phyloP scores from a whole-genome alignment of 2,113 vertebrate species.

The Turnix velox region DNA sequence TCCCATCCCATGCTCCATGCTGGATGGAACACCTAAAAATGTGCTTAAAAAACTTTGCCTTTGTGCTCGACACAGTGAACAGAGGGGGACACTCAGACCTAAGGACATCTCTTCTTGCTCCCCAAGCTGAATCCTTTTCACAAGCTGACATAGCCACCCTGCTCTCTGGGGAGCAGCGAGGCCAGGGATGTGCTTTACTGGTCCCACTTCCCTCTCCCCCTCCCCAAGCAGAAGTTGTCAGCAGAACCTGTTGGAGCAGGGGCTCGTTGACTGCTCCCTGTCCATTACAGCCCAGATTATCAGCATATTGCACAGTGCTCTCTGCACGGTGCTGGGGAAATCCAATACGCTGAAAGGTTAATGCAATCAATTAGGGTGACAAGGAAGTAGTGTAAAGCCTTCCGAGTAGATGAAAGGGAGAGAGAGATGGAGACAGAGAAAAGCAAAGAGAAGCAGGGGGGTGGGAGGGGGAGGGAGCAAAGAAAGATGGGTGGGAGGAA shows the following conservation, averaged over 20 bases:
- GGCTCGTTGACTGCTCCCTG: conserved; percentile 96
- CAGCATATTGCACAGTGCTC: conserved; percentile 98
- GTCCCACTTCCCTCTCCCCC: background rate
- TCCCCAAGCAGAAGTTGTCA: conserved; percentile 66
- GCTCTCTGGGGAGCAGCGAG: background rate
- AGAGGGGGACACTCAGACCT: background rate
- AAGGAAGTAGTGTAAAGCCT: conserved; percentile 99
- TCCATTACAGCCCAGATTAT: conserved; percentile 98
- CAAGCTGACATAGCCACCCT: background rate
- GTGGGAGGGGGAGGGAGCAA: conserved; percentile 20
- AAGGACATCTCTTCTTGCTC: background rate
- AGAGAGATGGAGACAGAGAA: conserved; percentile 72
- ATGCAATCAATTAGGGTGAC: conserved; percentile 99
- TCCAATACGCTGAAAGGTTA: conserved; percentile 99
- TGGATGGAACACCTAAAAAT: background rate
- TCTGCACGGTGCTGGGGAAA: conserved; percentile 97
- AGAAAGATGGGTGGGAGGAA: conserved; percentile 51
- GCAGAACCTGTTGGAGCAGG: conserved; percentile 74
- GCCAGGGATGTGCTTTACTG: background rate
- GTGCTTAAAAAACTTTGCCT: background rate
- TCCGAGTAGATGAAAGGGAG: conserved; percentile 90
- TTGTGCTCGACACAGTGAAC: background rate
- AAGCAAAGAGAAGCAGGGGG: conserved; percentile 15
- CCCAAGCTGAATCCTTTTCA: background rate
- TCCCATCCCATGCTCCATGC: background rate